Evolutionary conservation across 2,113 vertebrate species (phyloP).

Genomic region (Eurypyga helias): DNA sequence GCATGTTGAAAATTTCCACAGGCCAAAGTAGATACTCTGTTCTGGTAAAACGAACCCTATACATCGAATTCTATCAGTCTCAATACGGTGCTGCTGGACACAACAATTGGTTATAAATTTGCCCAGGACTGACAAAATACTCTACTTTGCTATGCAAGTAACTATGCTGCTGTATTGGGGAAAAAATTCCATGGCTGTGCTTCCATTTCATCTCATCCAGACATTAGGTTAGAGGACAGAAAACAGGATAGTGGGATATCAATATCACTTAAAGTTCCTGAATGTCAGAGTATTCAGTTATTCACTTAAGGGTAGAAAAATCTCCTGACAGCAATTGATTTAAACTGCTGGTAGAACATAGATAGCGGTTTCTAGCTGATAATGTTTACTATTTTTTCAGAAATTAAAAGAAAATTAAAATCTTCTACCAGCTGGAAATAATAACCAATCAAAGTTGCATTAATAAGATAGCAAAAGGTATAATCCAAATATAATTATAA

Average conservation of each 20-base stretch:
- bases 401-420: not conserved
- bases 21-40: not conserved
- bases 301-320: not conserved
- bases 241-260: not conserved
- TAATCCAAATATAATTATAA: not conserved
- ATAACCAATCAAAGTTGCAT: not conserved
- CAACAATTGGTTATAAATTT: not conserved
- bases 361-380: not conserved
- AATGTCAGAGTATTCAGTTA: not conserved
- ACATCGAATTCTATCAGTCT: not conserved
- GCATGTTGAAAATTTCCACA: not conserved
- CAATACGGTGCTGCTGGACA: not conserved
- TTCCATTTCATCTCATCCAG: not conserved
- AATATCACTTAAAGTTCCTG: not conserved
- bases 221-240: not conserved
- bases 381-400: not conserved
- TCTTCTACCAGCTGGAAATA: not conserved
- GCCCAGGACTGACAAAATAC: not conserved
- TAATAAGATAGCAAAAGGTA: not conserved
- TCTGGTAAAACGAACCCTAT: not conserved
- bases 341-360: not conserved
- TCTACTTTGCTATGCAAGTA: not conserved
- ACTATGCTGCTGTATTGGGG: not conserved
- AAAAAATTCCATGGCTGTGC: not conserved
- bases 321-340: not conserved